A percentile compares a stretch with the other conserved stretches of the same genome.
Evolutionary conservation across 2,113 vertebrate genomes (phyloP).

Genomic region (Oenanthe melanoleuca): DNA sequence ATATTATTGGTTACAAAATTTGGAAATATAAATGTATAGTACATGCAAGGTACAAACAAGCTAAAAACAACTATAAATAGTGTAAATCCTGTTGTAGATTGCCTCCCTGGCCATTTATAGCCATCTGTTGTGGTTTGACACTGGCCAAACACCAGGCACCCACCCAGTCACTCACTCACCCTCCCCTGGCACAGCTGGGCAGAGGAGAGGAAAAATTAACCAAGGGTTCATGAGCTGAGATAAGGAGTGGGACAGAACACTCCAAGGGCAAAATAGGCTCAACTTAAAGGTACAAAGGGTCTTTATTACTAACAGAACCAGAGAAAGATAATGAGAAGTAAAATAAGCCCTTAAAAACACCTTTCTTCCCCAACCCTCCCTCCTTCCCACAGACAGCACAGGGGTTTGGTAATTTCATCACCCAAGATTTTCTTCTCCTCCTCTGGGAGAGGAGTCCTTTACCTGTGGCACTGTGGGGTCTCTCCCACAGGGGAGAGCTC

Average conservation of each 20-base stretch:
- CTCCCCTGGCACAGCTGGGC: neutral
- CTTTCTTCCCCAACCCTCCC: neutral
- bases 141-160: neutral
- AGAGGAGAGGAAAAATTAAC: neutral
- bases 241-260: neutral
- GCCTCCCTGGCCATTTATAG: neutral
- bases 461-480: neutral
- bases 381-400: fast-evolving
- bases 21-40: neutral
- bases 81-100: neutral
- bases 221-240: neutral
- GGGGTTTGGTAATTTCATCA: neutral
- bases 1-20: neutral
- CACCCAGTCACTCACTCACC: no score
- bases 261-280: neutral
- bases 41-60: neutral
- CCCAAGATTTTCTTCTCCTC: neutral
- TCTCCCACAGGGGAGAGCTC: neutral
- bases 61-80: neutral
- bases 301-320: neutral
- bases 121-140: neutral
- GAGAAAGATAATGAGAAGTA: neutral
- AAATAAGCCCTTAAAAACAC: neutral
- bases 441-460: neutral
- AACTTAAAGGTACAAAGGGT: neutral